phyloP scores from a whole-genome alignment of 2,113 vertebrate species.

The Entelurus aequoreus region DNA sequence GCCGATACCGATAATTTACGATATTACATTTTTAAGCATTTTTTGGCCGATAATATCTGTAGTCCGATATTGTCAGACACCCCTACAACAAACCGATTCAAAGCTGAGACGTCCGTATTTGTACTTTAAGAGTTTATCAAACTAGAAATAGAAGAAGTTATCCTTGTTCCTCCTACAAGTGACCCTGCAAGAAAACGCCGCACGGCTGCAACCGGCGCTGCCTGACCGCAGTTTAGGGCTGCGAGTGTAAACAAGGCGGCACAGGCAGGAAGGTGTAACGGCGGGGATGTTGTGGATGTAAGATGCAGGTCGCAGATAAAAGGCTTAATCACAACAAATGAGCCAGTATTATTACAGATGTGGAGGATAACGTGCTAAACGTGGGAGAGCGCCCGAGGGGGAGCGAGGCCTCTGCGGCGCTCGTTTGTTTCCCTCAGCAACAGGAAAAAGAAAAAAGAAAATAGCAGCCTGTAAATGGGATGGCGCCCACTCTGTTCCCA shows the following conservation, averaged over 20 bases:
- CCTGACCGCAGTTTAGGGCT: conserved; percentile 20
- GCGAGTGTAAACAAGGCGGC: conserved; percentile 35
- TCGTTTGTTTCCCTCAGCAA: conserved; percentile 66
- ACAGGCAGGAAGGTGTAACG: conserved; percentile 58
- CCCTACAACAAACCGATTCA: too few relatives aligned
- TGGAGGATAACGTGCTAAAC: conserved; percentile 75
- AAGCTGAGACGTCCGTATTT: too few relatives aligned
- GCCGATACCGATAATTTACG: too few relatives aligned
- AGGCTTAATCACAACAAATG: conserved; percentile 79
- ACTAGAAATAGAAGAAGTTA: conserved; percentile 9
- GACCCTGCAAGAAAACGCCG: too few relatives aligned
- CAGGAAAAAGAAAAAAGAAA: conserved; percentile 60
- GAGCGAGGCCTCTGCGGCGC: conserved; percentile 34
- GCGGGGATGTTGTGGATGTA: conserved; percentile 77
- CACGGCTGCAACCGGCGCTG: conserved; percentile 17
- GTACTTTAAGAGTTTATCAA: neutral
- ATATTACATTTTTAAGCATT: too few relatives aligned
- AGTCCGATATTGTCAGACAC: too few relatives aligned
- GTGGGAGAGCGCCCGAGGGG: conserved; percentile 78
- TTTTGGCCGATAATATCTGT: too few relatives aligned
- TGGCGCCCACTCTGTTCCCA: conserved; percentile 64
- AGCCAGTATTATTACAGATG: conserved; percentile 90
- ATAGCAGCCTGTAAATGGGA: conserved; percentile 42
- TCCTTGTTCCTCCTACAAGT: conserved; percentile 23
- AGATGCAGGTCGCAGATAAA: conserved; percentile 84